Evolutionary conservation across 2,888 invertebrate genomes (phyloP).

Genomic region (Parelbella ahira): DNA sequence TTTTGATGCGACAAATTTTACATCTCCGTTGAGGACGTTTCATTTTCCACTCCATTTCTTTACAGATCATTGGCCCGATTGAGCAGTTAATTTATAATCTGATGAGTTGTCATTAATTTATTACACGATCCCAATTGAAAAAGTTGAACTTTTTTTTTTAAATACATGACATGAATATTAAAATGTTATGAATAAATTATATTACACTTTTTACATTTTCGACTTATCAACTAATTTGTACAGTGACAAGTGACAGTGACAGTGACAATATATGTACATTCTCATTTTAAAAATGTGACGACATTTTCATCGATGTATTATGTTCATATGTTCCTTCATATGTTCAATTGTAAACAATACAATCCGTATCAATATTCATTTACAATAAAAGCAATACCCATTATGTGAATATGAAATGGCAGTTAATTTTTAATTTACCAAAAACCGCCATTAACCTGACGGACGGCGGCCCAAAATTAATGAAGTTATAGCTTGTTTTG

Average conservation of each 20-base stretch:
- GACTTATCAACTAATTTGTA: too few relatives aligned
- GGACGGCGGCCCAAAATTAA: slow-evolving; percentile 36
- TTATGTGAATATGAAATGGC: too few relatives aligned
- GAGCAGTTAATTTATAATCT: slow-evolving; percentile 67
- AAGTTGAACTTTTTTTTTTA: slow-evolving; percentile 1
- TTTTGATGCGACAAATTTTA: slow-evolving; percentile 2
- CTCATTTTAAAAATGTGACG: too few relatives aligned
- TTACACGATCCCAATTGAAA: slow-evolving; percentile 9
- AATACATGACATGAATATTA: too few relatives aligned
- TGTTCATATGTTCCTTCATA: too few relatives aligned
- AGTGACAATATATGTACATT: too few relatives aligned
- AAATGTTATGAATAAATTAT: too few relatives aligned
- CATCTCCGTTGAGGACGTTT: slow-evolving; percentile 52
- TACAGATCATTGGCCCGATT: slow-evolving; percentile 49
- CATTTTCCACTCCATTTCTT: slow-evolving; percentile 66
- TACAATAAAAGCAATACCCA: not conserved
- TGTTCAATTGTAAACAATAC: too few relatives aligned
- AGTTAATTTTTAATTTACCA: slow-evolving; percentile 16
- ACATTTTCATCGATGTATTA: too few relatives aligned
- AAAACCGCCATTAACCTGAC: slow-evolving; percentile 14
- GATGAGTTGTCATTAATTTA: slow-evolving; percentile 47
- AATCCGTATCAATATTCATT: too few relatives aligned
- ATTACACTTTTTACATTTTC: too few relatives aligned
- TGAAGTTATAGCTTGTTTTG: slow-evolving; percentile 45
- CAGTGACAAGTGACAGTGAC: too few relatives aligned